phyloP scores from a whole-genome alignment of 2,797 vertebrate species.

The Mycteria americana region DNA sequence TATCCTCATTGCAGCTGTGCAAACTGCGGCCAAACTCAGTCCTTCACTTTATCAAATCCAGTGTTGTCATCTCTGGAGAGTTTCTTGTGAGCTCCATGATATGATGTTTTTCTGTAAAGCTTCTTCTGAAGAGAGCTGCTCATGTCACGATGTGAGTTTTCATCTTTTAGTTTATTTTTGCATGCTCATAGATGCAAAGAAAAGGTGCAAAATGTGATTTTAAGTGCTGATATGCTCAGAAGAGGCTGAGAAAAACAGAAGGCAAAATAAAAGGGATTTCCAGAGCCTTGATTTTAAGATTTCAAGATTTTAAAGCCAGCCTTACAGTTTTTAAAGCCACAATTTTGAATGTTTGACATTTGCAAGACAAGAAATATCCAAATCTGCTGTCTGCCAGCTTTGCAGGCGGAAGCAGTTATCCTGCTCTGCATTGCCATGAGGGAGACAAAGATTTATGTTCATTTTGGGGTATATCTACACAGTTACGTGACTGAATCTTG shows the following conservation, averaged over 20 bases:
- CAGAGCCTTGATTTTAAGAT: neutral
- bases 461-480: neutral
- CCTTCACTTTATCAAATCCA: neutral
- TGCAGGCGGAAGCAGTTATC: neutral
- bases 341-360: neutral
- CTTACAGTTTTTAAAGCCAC: neutral
- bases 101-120: neutral
- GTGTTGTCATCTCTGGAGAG: neutral
- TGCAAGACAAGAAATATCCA: neutral
- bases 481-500: neutral
- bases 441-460: neutral
- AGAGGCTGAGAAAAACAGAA: neutral
- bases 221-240: neutral
- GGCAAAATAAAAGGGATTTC: neutral
- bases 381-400: neutral
- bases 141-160: neutral
- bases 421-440: neutral
- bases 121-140: neutral
- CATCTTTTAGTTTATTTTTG: neutral
- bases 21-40: neutral
- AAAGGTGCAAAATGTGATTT: neutral
- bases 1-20: neutral
- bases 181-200: neutral
- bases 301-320: neutral
- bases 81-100: fast-evolving